phyloP scores from a whole-genome alignment of 2,888 invertebrate genomes.

The Pachycephus smyrnensis region DNA sequence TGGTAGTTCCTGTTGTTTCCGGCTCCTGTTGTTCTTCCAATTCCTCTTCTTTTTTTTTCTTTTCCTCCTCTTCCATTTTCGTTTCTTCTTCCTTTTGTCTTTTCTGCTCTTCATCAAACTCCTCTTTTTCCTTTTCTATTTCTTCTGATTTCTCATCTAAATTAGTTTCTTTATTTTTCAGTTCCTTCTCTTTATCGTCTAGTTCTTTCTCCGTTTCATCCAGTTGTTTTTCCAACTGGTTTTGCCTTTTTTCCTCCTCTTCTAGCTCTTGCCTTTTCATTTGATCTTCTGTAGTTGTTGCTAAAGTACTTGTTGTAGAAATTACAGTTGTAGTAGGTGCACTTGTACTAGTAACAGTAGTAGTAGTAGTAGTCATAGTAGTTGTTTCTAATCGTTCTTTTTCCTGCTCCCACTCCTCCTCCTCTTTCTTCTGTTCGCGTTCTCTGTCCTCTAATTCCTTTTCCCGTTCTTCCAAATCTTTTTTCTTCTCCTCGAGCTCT shows the following conservation, averaged over 20 bases:
- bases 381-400: background rate
- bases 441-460: slow-evolving; percentile 26
- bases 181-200: slow-evolving; percentile 23
- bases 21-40: slow-evolving; percentile 4
- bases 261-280: slow-evolving; percentile 19
- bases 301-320: slow-evolving; percentile 6
- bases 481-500: slow-evolving; percentile 8
- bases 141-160: slow-evolving; percentile 24
- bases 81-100: slow-evolving; percentile 18
- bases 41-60: slow-evolving; percentile 20
- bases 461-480: slow-evolving; percentile 24
- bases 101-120: slow-evolving; percentile 23
- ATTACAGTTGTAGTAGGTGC: background rate
- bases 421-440: slow-evolving; percentile 9
- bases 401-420: slow-evolving; percentile 16
- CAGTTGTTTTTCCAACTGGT: slow-evolving; percentile 29
- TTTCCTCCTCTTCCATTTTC: slow-evolving; percentile 18
- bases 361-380: background rate
- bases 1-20: background rate
- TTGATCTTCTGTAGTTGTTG: slow-evolving; percentile 17
- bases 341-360: background rate
- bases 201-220: slow-evolving; percentile 27
- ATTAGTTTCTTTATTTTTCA: slow-evolving; percentile 28
- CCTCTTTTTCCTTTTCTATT: slow-evolving; percentile 27
- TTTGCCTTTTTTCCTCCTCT: slow-evolving; percentile 6